Conservation (phyloP, 1,140 invertebrate species). For the Pseudomyrmex flavicornis region DNA sequence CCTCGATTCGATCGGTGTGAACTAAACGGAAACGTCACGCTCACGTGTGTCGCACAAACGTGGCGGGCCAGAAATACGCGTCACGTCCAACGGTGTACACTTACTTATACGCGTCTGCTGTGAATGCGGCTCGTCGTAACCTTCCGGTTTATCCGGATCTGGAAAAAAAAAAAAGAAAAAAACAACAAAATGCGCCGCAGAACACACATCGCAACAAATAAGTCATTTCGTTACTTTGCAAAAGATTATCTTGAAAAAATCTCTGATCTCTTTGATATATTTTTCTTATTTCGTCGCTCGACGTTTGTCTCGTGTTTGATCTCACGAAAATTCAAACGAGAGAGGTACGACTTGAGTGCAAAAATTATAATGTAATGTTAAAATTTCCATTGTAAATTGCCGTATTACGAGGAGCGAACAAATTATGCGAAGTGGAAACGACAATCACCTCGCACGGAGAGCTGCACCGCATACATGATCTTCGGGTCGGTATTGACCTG, state of each 20-base stretch:
- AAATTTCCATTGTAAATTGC: conserved; percentile 22
- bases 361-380: not conserved
- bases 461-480: conserved; percentile 89
- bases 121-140: conserved; percentile 82
- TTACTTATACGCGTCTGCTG: conserved; percentile 84
- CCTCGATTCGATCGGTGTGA: conserved; percentile 33
- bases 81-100: conserved; percentile 61
- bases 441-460: conserved; percentile 87
- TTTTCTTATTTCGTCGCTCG: not conserved
- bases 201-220: not conserved
- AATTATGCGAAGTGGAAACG: conserved; percentile 31
- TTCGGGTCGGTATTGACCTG: conserved; percentile 93
- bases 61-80: conserved; percentile 54
- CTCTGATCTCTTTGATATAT: too few relatives aligned
- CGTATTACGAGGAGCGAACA: not conserved
- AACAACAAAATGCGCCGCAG: not conserved
- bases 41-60: conserved; percentile 31
- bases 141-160: conserved; percentile 82
- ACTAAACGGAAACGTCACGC: conserved; percentile 43
- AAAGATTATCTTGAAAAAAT: not conserved
- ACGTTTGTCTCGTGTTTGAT: not conserved
- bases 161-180: conserved; percentile 55
- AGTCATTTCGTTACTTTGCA: not conserved
- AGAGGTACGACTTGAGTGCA: not conserved
- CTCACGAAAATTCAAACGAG: conserved; percentile 5